Base-by-base conservation (phyloP, 2,797 vertebrate species). In the Taenioides sp. region DNA sequence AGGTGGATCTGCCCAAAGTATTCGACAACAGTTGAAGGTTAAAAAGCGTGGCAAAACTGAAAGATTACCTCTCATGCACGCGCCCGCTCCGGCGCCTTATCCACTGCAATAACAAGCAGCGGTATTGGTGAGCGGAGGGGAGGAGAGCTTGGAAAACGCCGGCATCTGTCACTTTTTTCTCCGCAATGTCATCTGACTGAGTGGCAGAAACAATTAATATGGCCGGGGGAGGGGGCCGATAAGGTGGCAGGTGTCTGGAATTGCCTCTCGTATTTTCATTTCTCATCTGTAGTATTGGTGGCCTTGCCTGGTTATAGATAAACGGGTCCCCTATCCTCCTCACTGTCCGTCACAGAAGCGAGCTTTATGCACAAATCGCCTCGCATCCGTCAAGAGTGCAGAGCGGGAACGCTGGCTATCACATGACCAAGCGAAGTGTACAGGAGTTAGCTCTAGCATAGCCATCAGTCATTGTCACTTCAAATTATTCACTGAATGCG, bases 201-300 rank as follows among this genome's bases (percentile, higher is more conserved):
- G 80, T 82, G 87, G 79, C 85, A 89, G 85, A 82, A 84, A 83
- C 83, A 83, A 87, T 89, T 90, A 84, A 84, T 79, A 77, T 71
- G 67, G 73, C 63, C 63, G 71, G 59, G 67, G 40, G 31, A 16
- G 40, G 64, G 67, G 22, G 27, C 49, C 52, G 55, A 79, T 71
- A 70, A 72, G 73, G 77, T 75, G 66, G 54, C 78, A 70, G 73
- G 37, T 79, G 68, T 68, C 69, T 76, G 27, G 67, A 74, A 78
- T 76, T 76, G 75, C 60, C 57, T 78, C 80, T 83, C 73, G 76
- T 73, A 71, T 85, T 87, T 77, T 82, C 66, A 69, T 71, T 67
- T 74, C 75, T 76, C 72, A 75, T 83, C 70, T 71, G 78, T 73
- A 55, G 47, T 77, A 59, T 70, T 68, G 57, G 65, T 74, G 71